Evolutionary conservation across 2,797 vertebrate species (phyloP).

Genomic region (Silurus lanzhouensis): DNA sequence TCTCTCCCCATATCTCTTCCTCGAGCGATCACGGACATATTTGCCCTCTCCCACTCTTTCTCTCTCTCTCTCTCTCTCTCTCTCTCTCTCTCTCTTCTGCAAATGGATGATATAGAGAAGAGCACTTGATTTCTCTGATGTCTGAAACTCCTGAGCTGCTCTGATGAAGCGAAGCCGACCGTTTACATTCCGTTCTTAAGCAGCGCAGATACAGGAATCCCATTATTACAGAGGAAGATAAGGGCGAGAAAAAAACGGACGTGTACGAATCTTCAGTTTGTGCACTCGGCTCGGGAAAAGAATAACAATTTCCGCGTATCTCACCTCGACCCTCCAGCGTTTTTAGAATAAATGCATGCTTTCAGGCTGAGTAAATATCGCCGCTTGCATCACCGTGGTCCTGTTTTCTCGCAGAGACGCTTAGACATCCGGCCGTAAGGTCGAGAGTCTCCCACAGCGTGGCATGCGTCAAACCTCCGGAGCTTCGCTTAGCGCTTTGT

Average conservation of each 20-base stretch:
- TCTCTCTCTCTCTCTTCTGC: slow-evolving; percentile 1
- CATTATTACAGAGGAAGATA: slow-evolving; percentile 48
- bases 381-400: not conserved
- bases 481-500: slow-evolving; percentile 59
- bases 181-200: slow-evolving; percentile 42
- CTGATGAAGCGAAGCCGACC: slow-evolving; percentile 44
- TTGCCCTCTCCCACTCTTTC: slow-evolving; percentile 18
- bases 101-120: slow-evolving; percentile 14
- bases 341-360: slow-evolving; percentile 33
- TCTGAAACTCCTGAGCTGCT: slow-evolving; percentile 47
- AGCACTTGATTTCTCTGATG: slow-evolving; percentile 61
- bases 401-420: slow-evolving; percentile 21
- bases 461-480: slow-evolving; percentile 43
- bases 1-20: slow-evolving; percentile 34
- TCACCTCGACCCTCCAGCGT: slow-evolving; percentile 10
- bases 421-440: slow-evolving; percentile 25
- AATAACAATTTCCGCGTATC: slow-evolving; percentile 41
- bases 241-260: not conserved
- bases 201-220: slow-evolving; percentile 49
- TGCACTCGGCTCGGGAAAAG: slow-evolving; percentile 28
- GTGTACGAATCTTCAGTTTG: slow-evolving; percentile 43
- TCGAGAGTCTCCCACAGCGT: slow-evolving; percentile 39
- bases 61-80: not conserved
- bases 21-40: slow-evolving; percentile 11
- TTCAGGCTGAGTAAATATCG: slow-evolving; percentile 45